Percentiles rank a stretch among this genome's conserved stretches.
Evolutionary conservation across 2,797 vertebrate genomes (phyloP).

Genomic region (Bryconaethiops microstoma): DNA sequence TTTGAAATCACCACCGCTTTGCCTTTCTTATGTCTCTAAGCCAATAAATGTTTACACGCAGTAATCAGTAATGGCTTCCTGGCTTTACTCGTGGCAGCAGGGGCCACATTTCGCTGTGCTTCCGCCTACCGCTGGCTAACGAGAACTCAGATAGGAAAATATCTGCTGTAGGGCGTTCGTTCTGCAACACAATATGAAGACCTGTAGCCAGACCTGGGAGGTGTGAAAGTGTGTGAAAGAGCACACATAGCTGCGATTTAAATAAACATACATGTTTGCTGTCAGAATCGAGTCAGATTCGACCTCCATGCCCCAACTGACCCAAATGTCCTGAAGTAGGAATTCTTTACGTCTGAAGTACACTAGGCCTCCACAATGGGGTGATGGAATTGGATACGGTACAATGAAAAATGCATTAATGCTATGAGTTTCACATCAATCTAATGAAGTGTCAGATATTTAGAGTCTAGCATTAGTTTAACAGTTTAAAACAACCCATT

Average conservation of each 20-base stretch:
- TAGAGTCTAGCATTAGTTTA: no score
- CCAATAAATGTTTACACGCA: conserved; percentile 34
- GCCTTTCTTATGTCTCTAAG: not conserved
- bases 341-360: no score
- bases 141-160: conserved; percentile 15
- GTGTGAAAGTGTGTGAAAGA: not conserved
- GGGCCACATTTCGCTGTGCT: not conserved
- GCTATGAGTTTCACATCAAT: no score
- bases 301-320: not conserved
- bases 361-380: no score
- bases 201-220: not conserved
- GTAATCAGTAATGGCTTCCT: conserved; percentile 36
- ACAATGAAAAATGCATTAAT: no score
- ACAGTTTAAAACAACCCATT: no score
- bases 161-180: not conserved
- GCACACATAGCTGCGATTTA: not conserved
- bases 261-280: not conserved
- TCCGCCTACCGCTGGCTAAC: not conserved
- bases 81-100: conserved; percentile 22
- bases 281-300: not conserved
- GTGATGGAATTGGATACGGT: no score
- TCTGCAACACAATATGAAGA: not conserved
- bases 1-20: not conserved
- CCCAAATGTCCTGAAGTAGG: not conserved
- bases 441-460: no score